Base-by-base conservation (phyloP, 2,888 invertebrate species). In the Latrodectus hesperus region DNA sequence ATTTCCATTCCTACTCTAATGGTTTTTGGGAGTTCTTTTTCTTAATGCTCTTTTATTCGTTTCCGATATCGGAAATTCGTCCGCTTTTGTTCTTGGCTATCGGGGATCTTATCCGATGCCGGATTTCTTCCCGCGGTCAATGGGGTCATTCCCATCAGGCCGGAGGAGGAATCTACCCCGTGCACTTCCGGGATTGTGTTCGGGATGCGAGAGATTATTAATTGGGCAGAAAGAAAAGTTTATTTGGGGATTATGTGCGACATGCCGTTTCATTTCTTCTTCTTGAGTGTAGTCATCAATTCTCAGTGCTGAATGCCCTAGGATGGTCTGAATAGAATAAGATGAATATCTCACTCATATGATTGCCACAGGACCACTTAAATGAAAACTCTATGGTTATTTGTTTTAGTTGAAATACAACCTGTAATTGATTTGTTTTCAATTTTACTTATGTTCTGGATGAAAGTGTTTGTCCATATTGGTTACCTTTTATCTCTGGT, bases 121-220 rank as follows among this genome's bases (percentile, higher is more conserved):
- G 60, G 60, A 60, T 60, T 60, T n/a, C n/a, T n/a, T n/a, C n/a
- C 11, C 60, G 60, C 60, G 60, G 60, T 60, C 60, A 60, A 60
- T 60, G 12, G 60, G 60, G 60, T 60, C 60, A 60, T 60, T 60
- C 60, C n/a, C 60, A 60, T 60, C 60, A 60, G 60, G 38, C 38
- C 4, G 38, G 38, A 6, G 10, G n/a, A 60, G 10, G 60, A 16
- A 12, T 60, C 10, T 60, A 60, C 10, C 60, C n/a, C 60, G 12
- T 60, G 38, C n/a, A 60, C 60, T 60, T 60, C 60, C 60, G 60
- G 60, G 60, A 60, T 10, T 60, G 60, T 60, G 10, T 60, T 12
- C 5, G 60, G 12, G 60, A 60, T 10, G 60, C 12, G n/a, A n/a
- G n/a, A 60, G n/a, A n/a, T 12, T 16, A 60, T 60, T 60, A 60